phyloP scores from a whole-genome alignment of 2,888 invertebrate species.

The Podabrus alpinus region DNA sequence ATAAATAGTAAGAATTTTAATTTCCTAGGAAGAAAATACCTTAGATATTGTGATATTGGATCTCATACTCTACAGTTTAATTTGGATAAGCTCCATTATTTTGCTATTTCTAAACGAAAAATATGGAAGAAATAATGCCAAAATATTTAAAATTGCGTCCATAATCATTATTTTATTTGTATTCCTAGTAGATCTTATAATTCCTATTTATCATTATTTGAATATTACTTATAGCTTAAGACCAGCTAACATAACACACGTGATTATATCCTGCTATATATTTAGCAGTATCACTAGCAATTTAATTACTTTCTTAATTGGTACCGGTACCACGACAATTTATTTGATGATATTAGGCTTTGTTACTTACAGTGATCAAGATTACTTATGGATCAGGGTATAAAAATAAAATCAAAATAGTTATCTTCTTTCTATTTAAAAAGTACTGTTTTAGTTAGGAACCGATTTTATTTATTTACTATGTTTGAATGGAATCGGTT shows the following conservation, averaged over 20 bases:
- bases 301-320: constrained; percentile 70
- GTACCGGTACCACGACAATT: constrained; percentile 67
- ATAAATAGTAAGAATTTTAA: not conserved
- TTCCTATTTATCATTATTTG: constrained; percentile 65
- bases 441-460: constrained; percentile 34
- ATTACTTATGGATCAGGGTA: constrained; percentile 19
- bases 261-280: constrained; percentile 79
- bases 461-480: constrained; percentile 74
- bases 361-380: constrained; percentile 57
- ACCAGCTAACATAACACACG: constrained; percentile 73
- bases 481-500: constrained; percentile 79
- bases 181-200: constrained; percentile 63
- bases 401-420: constrained; percentile 4
- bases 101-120: constrained; percentile 57
- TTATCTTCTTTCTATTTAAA: not conserved
- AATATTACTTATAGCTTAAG: constrained; percentile 58
- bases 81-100: constrained; percentile 55
- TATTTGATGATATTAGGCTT: constrained; percentile 66
- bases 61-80: constrained; percentile 55
- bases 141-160: constrained; percentile 52
- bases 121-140: constrained; percentile 37
- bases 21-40: constrained; percentile 33
- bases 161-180: constrained; percentile 49
- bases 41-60: constrained; percentile 49
- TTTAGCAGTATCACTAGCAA: constrained; percentile 82